These are phyloP conservation scores for Berghia stephanieae DNA, from an alignment of 1,140 invertebrate genomes.

Conservation along the genomic window DNA sequence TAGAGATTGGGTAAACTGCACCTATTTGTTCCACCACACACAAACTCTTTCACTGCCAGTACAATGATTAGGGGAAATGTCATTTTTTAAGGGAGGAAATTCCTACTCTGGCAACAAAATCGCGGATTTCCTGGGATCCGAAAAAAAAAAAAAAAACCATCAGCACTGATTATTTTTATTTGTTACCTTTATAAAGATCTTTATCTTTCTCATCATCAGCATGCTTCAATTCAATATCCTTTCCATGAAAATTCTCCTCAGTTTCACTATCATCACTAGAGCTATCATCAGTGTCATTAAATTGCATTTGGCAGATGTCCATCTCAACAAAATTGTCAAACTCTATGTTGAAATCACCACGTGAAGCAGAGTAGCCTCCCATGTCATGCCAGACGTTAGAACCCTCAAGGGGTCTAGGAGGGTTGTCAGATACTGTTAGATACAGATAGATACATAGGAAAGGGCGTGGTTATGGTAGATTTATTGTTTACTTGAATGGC, in stretches of 20 bases:
- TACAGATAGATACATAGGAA: not conserved
- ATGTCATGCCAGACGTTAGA: conserved; percentile 70
- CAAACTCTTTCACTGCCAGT: too few species aligned
- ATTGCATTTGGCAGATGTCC: conserved; percentile 75
- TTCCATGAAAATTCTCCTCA: conserved; percentile 32
- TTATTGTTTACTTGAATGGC: too few species aligned
- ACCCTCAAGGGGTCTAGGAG: conserved; percentile 76
- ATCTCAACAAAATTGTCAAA: conserved; percentile 85
- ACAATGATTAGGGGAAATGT: too few species aligned
- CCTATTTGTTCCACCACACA: too few species aligned
- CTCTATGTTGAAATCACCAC: conserved; percentile 87
- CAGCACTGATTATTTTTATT: too few species aligned
- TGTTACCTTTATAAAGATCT: not conserved
- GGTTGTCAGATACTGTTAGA: conserved; percentile 66
- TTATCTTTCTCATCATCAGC: not conserved
- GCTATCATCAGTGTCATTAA: conserved; percentile 68
- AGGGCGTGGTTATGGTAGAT: too few species aligned
- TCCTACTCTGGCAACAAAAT: too few species aligned
- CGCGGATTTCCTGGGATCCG: too few species aligned
- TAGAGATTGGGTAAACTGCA: too few species aligned
- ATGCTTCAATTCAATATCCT: not conserved
- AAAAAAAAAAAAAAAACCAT: too few species aligned
- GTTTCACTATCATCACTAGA: conserved; percentile 62
- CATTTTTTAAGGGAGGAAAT: too few species aligned
- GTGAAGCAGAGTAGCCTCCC: conserved; percentile 84